Conservation (phyloP, 2,113 vertebrate genomes). For the Nothobranchius kuhntae region DNA sequence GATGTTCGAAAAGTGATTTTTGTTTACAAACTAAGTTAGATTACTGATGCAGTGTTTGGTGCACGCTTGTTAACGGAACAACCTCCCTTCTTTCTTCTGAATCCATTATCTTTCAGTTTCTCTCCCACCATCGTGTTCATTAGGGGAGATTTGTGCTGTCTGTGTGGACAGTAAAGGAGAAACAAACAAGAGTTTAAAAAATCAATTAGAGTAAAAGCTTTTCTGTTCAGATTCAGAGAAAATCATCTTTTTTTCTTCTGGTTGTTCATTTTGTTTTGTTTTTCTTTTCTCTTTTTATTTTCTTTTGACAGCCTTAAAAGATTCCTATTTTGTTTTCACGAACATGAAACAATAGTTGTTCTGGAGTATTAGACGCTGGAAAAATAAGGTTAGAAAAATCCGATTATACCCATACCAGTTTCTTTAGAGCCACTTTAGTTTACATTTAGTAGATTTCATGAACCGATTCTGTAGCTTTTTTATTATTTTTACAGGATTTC, state of each 20-base stretch:
- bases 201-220: background rate
- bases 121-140: slow-evolving; percentile 2
- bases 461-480: background rate
- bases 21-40: too few relatives aligned
- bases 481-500: too few relatives aligned
- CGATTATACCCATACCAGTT: background rate
- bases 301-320: background rate
- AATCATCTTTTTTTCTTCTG: background rate
- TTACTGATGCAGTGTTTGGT: too few relatives aligned
- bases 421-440: background rate
- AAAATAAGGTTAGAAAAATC: slow-evolving; percentile 1
- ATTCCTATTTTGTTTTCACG: background rate
- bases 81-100: too few relatives aligned
- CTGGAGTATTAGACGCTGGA: background rate
- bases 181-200: background rate
- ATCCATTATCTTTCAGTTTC: background rate
- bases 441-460: slow-evolving; percentile 1
- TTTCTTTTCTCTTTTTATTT: background rate
- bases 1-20: too few relatives aligned
- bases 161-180: slow-evolving; percentile 7
- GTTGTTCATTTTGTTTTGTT: background rate
- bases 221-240: too few relatives aligned
- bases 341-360: background rate
- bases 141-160: slow-evolving; percentile 4
- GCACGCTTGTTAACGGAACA: too few relatives aligned